phyloP scores from a whole-genome alignment of 2,113 vertebrate genomes.

The Halcyon malimbica region DNA sequence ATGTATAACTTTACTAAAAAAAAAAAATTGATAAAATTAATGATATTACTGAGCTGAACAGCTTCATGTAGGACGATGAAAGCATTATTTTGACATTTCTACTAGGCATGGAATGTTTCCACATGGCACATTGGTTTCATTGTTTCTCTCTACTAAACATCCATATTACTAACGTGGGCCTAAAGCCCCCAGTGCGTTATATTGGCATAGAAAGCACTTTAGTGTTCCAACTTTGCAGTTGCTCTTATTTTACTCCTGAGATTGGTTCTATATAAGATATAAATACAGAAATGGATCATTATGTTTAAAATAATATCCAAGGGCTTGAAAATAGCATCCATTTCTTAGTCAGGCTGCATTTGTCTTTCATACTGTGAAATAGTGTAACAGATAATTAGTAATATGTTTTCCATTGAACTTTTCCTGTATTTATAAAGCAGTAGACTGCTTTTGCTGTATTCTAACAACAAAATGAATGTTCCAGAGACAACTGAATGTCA shows the following conservation, averaged over 20 bases:
- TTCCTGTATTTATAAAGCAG: not conserved
- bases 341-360: slow-evolving; percentile 35
- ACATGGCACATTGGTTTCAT: not conserved
- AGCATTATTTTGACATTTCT: not conserved
- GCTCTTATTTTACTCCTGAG: not conserved
- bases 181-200: not conserved
- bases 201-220: not conserved
- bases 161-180: not conserved
- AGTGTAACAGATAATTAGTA: slow-evolving; percentile 35
- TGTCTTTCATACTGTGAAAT: slow-evolving; percentile 34
- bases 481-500: slow-evolving; percentile 24
- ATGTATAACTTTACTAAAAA: not conserved
- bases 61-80: not conserved
- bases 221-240: not conserved
- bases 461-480: slow-evolving; percentile 31
- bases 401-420: not conserved
- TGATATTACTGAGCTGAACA: not conserved
- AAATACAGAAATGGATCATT: slow-evolving; percentile 29
- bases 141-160: not conserved
- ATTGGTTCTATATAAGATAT: not conserved
- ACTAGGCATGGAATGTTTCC: not conserved
- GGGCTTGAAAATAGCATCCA: slow-evolving; percentile 41
- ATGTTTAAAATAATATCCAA: not conserved
- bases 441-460: slow-evolving; percentile 17
- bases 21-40: not conserved